Base-by-base conservation (phyloP, 2,113 vertebrate species). In the Vulpes lagopus region DNA sequence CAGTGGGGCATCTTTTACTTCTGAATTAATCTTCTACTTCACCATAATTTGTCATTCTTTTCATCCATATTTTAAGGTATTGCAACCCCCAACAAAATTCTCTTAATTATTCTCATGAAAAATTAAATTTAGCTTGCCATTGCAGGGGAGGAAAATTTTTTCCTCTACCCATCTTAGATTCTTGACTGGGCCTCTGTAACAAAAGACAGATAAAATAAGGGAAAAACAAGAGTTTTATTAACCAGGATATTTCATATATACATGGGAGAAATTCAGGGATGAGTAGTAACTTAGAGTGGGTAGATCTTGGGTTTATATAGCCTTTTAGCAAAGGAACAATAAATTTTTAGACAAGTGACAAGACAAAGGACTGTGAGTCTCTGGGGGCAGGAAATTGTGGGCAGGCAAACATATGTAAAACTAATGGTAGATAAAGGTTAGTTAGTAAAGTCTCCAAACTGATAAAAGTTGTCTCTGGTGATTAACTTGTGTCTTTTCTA, bases 241-340 rank as follows among this genome's bases (percentile, higher is more conserved):
- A 49, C 22, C 25, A 78, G 59, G 5, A 11, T 82, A 38, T 32
- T 55, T 82, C 55, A 73, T 64, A 32, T 38, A 82, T 4, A 62
- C 55, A 55, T 43, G 49, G 10, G 51, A 67, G n/a, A 67, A 51
- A 59, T 8, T 57, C 69, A 76, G 69, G 10, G 20, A 49, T 74
- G 15, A 84, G 27, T 84, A 84, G 27, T 84, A 84, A 90, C 27
- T 90, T 43, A 83, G 69, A 51, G 20, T 78, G 22, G n/a, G 25
- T 65, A 76, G 79, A 71, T 38, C 85, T 64, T 89, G 65, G 23
- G 65, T 60, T 81, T 82, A 53, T 27, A 89, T 10, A 62, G 30
- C 32, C 32, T 73, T 60, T 95, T 78, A 57, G 35, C 20, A 67
- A 91, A 95, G 49, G 86, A 76, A 95, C 49, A 65, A 90, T 90